Base-by-base conservation (phyloP, 2,797 vertebrate species). In the Alfaro cultratus region DNA sequence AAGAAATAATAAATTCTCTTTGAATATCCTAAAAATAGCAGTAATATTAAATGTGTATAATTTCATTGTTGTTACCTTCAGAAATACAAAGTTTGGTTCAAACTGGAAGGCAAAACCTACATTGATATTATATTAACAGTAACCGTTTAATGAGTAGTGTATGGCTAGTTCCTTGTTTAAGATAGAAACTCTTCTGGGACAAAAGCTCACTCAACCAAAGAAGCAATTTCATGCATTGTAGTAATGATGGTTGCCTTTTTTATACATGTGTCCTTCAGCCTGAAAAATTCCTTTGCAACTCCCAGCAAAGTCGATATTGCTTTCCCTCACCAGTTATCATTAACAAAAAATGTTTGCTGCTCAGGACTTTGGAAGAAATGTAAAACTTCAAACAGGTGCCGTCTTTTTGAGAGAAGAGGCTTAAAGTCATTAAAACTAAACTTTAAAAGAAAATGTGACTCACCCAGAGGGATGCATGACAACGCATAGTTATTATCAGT, bases 161-260 rank as follows among this genome's bases (percentile, higher is more conserved):
- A 34, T 34, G 6, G 21, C 36, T 43, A 34, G 12, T 41, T 68
- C 21, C 4, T 41, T 41, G 8, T 23, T 70, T 36, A 70, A 26
- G 10, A 23, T 39, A 67, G 64, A 23, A 68, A 68, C 41, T 16
- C 41, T n/a, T 4, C 12, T 45, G 41, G 26, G 11, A 15, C 41
- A n/a, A 71, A 71, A 43, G 67, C 67, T n/a, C 41, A 71, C 68
- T 71, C 68, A 45, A 71, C 39, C 41, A 70, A 43, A n/a, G 23
- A 45, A n/a, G 41, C 67, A 45, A 71, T 71, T 71, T 71, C 26
- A 71, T 71, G 26, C 26, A 71, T 15, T 71, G 41, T 39, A 71
- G n/a, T 45, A 71, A 71, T 43, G 68, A 23, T 45, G 6, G 26
- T 45, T 71, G 26, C 41, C 2, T 71, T 45, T 68, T 67, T 67